Base-by-base conservation (phyloP, 2,113 vertebrate species). In the Coreoperca whiteheadi region DNA sequence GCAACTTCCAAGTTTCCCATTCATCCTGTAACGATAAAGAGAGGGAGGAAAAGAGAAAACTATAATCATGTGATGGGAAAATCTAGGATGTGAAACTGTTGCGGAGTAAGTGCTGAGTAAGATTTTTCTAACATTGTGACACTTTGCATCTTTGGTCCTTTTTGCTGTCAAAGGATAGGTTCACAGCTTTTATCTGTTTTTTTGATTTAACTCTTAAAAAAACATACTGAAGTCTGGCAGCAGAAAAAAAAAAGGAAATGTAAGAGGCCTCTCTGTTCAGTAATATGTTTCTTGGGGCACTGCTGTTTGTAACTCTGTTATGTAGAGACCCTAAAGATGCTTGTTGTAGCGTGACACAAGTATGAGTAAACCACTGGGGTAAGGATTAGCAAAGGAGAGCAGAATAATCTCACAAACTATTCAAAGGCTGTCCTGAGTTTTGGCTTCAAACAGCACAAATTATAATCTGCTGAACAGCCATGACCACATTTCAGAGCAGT, bases 251-350 rank as follows among this genome's bases (percentile, higher is more conserved):
- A 9, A 9, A 57, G 30, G 50, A 75, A 53, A 75, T 56, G n/a
- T n/a, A 79, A 74, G 57, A 85, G 50, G 50, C 39, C 30, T 83
- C 68, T 59, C 25, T 86, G 48, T 86, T 91, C 85, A 94, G 82
- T 71, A 78, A 88, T 86, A 59, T 81, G 74, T 84, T 80, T 91
- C 81, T 91, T 46, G 30, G 25, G 90, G 88, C 83, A 18, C 41
- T 67, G 79, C 93, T 94, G 92, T 94, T 94, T 94, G 89, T 92
- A 93, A 90, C 89, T 81, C 70, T 15, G 74, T 64, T 75, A 81
- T 71, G 63, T 48, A 79, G 74, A 79, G 86, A 90, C 77, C 86
- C 67, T 75, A 86, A 92, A 79, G 88, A 92, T 92, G 89, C 74
- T 85, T 89, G 83, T 34, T 87, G 77, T 90, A 91, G 87, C 64